Conservation (phyloP, 2,888 invertebrate species). For the Drosophila neotestacea region DNA sequence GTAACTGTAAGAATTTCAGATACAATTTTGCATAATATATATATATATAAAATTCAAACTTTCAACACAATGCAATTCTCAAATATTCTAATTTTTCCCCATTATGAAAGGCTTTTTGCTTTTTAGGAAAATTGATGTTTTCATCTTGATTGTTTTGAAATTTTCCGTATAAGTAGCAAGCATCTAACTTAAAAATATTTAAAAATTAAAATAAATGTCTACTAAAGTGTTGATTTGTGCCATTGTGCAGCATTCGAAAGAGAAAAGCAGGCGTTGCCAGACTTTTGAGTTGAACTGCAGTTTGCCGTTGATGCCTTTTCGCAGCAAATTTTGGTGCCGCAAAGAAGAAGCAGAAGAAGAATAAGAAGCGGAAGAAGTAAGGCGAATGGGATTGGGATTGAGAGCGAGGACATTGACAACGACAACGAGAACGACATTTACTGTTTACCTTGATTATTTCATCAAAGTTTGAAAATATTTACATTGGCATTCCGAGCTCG, state of each 20-base stretch:
- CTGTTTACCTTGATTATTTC: constrained; percentile 78
- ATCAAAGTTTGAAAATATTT: constrained; percentile 79
- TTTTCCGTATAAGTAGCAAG: background rate
- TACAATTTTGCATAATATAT: no score
- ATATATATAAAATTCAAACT: no score
- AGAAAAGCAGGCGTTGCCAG: constrained; percentile 27
- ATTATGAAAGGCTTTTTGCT: no score
- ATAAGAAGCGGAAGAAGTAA: background rate
- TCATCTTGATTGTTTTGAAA: background rate
- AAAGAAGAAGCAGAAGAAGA: background rate
- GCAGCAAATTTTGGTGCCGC: constrained; percentile 38
- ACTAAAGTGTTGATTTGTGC: background rate
- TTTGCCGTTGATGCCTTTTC: constrained; percentile 23
- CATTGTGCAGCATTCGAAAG: constrained; percentile 2
- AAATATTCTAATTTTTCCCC: no score
- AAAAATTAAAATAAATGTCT: no score
- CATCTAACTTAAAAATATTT: no score
- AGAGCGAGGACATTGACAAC: constrained; percentile 27
- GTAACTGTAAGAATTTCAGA: no score
- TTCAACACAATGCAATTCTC: no score
- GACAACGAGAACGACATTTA: constrained; percentile 68
- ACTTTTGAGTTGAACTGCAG: constrained; percentile 34
- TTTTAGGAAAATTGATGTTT: no score
- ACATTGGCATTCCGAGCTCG: constrained; percentile 78
- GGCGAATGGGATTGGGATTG: constrained; percentile 7